These are phyloP conservation scores for Nomada hirtipes DNA, from an alignment of 2,888 invertebrate genomes.

Conservation along the genomic window DNA sequence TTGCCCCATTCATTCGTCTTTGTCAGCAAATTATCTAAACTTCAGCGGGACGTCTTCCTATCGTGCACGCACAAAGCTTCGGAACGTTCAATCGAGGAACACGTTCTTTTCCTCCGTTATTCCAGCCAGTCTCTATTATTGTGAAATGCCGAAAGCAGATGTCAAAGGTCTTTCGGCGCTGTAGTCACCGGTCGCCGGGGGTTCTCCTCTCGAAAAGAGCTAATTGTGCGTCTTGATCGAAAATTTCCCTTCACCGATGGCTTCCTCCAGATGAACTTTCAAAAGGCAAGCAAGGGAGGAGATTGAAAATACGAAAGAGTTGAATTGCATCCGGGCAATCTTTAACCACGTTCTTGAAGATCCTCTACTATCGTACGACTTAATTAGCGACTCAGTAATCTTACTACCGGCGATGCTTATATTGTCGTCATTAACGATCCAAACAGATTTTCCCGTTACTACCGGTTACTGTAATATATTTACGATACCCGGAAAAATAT, in stretches of 20 bases:
- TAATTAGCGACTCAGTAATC: conserved; percentile 57
- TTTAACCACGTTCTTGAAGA: conserved; percentile 44
- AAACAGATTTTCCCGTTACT: conserved; percentile 25
- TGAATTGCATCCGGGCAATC: conserved; percentile 51
- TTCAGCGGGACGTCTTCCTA: background rate
- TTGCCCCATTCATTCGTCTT: conserved; percentile 26
- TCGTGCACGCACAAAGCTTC: conserved; percentile 20
- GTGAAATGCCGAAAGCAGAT: conserved; percentile 56
- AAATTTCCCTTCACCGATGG: conserved; percentile 38
- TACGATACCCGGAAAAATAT: background rate
- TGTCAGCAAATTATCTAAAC: conserved; percentile 27
- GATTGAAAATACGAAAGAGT: conserved; percentile 47
- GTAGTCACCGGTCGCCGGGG: conserved; percentile 28
- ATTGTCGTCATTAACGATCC: conserved; percentile 39
- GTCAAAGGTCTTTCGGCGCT: conserved; percentile 64
- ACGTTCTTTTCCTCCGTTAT: background rate
- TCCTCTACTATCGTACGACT: conserved; percentile 28
- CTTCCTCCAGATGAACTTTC: conserved; percentile 21
- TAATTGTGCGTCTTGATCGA: conserved; percentile 65
- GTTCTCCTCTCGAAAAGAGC: conserved; percentile 62
- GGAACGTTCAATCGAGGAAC: conserved; percentile 13
- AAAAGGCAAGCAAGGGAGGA: conserved; percentile 2
- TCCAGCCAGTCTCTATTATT: conserved; percentile 17
- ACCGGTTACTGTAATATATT: conserved; percentile 25
- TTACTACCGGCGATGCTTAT: conserved; percentile 30